Percentiles rank a stretch among this genome's conserved stretches.
Conservation (phyloP, 2,888 invertebrate species). For the Machimus atricapillus region DNA sequence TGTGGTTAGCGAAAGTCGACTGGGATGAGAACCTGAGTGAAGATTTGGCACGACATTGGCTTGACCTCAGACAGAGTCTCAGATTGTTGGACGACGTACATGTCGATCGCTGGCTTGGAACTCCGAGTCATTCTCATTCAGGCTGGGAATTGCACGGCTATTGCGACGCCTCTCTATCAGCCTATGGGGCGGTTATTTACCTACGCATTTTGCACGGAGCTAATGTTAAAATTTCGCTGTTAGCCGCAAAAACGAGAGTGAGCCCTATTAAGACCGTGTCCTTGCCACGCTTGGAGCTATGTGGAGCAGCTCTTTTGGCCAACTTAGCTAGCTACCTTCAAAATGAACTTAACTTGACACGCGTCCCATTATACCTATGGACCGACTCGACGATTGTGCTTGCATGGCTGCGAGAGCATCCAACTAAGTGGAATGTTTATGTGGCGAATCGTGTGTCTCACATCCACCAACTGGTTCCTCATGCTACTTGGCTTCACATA, state of each 20-base stretch:
- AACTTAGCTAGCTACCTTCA: background rate
- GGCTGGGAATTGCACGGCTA: background rate
- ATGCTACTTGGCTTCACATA: background rate
- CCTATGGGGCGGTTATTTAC: background rate
- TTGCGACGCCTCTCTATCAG: background rate
- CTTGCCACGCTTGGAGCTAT: too few species aligned
- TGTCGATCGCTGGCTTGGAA: background rate
- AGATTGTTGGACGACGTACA: background rate
- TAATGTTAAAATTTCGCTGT: background rate
- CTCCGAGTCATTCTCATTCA: background rate
- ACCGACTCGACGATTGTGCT: background rate
- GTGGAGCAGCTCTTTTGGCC: background rate
- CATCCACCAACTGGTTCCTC: background rate
- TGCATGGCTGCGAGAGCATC: background rate
- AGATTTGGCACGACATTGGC: background rate
- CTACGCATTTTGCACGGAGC: background rate
- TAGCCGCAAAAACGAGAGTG: too few species aligned
- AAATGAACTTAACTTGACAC: background rate
- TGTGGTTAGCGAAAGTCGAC: background rate
- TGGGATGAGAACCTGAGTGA: constrained; percentile 1
- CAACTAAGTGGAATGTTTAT: background rate
- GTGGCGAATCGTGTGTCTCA: background rate
- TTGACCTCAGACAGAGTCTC: background rate
- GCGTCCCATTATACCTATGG: background rate
- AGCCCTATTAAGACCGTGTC: too few species aligned